These are phyloP conservation scores for Himalopsyche phryganea DNA, from an alignment of 1,140 invertebrate species.

Conservation along the genomic window DNA sequence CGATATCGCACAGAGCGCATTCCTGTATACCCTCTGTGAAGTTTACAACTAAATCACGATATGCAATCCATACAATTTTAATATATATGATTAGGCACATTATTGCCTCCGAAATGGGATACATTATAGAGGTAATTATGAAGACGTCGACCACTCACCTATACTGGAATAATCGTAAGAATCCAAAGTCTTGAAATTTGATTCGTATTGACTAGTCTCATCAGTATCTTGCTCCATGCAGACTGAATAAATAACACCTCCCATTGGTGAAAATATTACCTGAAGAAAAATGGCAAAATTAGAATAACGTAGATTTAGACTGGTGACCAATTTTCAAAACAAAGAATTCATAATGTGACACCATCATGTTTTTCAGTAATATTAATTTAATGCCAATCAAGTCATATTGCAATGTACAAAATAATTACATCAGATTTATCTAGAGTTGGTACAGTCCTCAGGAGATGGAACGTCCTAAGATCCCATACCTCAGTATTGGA, in stretches of 20 bases:
- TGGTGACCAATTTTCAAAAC: conserved; percentile 5
- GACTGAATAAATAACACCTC: conserved; percentile 54
- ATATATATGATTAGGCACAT: no score
- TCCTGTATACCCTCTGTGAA: no score
- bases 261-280: conserved; percentile 48
- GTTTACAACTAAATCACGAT: no score
- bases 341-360: no score
- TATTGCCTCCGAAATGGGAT: no score
- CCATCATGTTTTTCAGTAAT: no score
- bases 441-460: conserved; percentile 88
- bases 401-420: conserved; percentile 46
- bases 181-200: conserved; percentile 93
- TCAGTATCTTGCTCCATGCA: conserved; percentile 62
- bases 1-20: no score
- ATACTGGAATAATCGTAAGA: conserved; percentile 91
- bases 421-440: conserved; percentile 83
- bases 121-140: no score
- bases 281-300: conserved; percentile 30
- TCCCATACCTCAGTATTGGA: conserved; percentile 96
- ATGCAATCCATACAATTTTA: no score
- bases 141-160: conserved; percentile 62
- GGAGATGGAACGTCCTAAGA: conserved; percentile 86
- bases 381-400: no score
- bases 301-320: conserved; percentile 37
- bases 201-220: conserved; percentile 67